phyloP scores from a whole-genome alignment of 2,113 vertebrate genomes.

The Sylvilagus bachmani region DNA sequence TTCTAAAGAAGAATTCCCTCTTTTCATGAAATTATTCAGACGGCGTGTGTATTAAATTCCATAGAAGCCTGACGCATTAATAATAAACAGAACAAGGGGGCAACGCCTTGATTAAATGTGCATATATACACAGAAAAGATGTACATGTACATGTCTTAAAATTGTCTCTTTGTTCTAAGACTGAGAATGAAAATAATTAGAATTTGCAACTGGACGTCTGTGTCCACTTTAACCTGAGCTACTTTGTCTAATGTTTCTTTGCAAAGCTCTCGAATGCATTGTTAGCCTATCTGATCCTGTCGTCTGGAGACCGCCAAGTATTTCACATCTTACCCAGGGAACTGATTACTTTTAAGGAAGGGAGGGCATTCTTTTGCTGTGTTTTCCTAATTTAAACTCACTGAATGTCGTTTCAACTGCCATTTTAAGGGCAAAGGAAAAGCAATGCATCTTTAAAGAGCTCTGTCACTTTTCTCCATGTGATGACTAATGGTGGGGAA shows the following conservation, averaged over 20 bases:
- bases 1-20: background rate
- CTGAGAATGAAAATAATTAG: conserved; percentile 15
- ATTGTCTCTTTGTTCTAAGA: conserved; percentile 17
- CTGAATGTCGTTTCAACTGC: conserved; percentile 58
- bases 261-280: conserved; percentile 42
- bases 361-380: conserved; percentile 4
- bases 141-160: background rate
- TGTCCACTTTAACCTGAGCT: conserved; percentile 55
- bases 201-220: background rate
- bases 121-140: background rate
- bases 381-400: conserved; percentile 66
- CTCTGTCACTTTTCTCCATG: conserved; percentile 69
- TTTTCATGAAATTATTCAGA: background rate
- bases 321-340: conserved; percentile 56
- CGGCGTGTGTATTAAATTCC: background rate
- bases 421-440: conserved; percentile 61
- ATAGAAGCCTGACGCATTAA: background rate
- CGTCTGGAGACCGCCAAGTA: conserved; percentile 27
- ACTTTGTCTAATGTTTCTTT: conserved; percentile 34
- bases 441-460: conserved; percentile 34
- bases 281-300: conserved; percentile 63
- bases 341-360: conserved; percentile 1
- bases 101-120: background rate
- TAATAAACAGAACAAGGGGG: background rate
- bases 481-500: conserved; percentile 77